Evolutionary conservation across 2,113 vertebrate genomes (phyloP), one percentile per base, ranked within the genome.

Genomic region (Myiozetetes cayanensis): DNA sequence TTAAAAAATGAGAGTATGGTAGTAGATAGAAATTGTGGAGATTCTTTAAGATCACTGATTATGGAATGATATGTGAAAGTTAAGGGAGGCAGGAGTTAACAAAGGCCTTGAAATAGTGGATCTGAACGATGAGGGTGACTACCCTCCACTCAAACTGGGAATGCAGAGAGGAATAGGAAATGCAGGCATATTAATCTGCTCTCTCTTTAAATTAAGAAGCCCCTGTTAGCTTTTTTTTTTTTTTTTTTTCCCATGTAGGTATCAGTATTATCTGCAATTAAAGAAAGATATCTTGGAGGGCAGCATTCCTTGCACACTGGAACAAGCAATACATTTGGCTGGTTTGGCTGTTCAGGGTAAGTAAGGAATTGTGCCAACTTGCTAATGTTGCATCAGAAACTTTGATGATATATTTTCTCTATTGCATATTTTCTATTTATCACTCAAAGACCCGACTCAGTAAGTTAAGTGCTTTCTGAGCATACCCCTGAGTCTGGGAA

Each of bases 201-300:
- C 27, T 71, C 2, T 76, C 28, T 78, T 85, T 56, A 71, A 76
- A 41, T 59, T 65, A 67, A 63, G 49, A 63, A 83, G 49, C 12
- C 27, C 10, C 23, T 53, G 31, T 46, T 78, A 66, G 16, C 33
- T 82, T 15, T 33, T 78, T 87, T 72, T 3, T 66, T 9, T 11
- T 17, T 43, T 49, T 46, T 76, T 81, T 66, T n/a, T 67, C 68
- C 30, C 24, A 25, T 73, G 61, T 97, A 99, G 99, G 97, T 99
- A 99, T 98, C 99, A 99, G 98, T 99, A 99, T 99, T 99, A 99
- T 91, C 98, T 99, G 49, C 99, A 99, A 79, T 94, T 99, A 95
- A 99, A 99, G 98, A 99, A 99, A 96, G 99, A 99, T 94, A 98
- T 99, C 96, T 97, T 99, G 97, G 99, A 99, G 93, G 99, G 99